A percentile compares a stretch with the other conserved stretches of the same genome.
phyloP scores from a whole-genome alignment of 2,888 invertebrate species.

The Alsophila aescularia region DNA sequence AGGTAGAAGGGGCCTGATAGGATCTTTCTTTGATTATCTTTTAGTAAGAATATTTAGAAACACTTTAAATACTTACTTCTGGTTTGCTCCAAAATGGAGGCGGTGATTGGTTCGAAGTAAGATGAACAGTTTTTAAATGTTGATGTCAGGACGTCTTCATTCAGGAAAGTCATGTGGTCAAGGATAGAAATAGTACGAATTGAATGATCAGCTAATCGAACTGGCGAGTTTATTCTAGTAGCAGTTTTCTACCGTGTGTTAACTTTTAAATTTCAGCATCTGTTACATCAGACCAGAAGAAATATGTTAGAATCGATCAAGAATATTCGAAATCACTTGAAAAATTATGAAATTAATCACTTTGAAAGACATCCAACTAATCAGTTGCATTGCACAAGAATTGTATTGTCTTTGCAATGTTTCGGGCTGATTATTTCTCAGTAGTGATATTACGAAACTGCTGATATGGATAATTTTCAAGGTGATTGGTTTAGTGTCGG shows the following conservation, averaged over 20 bases:
- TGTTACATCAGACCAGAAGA: conserved; percentile 29
- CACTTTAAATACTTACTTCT: conserved; percentile 8
- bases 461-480: conserved; percentile 39
- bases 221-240: conserved; percentile 13
- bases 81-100: conserved; percentile 3
- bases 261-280: conserved; percentile 19
- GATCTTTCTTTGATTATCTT: too few species aligned
- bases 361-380: conserved; percentile 22
- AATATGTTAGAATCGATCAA: conserved; percentile 26
- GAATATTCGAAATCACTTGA: conserved; percentile 15
- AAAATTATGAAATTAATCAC: conserved; percentile 18
- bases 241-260: conserved; percentile 19
- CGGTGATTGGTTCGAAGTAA: conserved; percentile 3
- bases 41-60: not conserved
- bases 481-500: conserved; percentile 29
- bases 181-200: conserved; percentile 19
- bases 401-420: conserved; percentile 10
- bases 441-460: conserved; percentile 26
- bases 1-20: too few species aligned
- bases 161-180: not conserved
- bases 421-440: conserved; percentile 24
- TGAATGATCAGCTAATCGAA: conserved; percentile 6
- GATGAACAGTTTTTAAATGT: not conserved
- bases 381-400: conserved; percentile 13
- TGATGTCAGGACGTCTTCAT: not conserved